These are phyloP conservation scores for Drosophila colorata DNA, from an alignment of 2,888 invertebrate species.

Conservation along the genomic window DNA sequence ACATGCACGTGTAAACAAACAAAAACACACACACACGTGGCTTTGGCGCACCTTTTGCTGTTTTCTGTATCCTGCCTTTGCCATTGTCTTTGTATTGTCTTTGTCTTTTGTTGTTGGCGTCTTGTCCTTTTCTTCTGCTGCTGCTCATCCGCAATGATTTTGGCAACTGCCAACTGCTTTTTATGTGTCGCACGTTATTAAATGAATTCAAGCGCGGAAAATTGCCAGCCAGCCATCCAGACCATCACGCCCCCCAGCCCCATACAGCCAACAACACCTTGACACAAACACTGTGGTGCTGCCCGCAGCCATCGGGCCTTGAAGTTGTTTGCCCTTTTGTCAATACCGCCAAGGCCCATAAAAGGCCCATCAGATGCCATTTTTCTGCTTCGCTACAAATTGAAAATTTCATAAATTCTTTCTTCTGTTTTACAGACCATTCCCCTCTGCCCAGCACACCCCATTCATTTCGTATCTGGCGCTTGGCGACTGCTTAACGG, in stretches of 20 bases:
- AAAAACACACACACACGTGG: conserved; percentile 10
- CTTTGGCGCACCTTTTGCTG: conserved; percentile 16
- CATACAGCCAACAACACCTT: conserved; percentile 36
- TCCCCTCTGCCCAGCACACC: not conserved
- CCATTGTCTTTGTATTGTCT: conserved; percentile 19
- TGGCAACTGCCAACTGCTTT: conserved; percentile 77
- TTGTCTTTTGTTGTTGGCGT: conserved; percentile 18
- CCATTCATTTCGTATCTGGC: conserved; percentile 16
- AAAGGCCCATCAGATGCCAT: conserved; percentile 57
- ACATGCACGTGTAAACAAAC: conserved; percentile 24
- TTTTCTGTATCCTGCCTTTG: conserved; percentile 6
- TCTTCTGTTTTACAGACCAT: conserved; percentile 20
- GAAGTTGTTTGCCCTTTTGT: conserved; percentile 56
- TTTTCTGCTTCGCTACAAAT: conserved; percentile 65
- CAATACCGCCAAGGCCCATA: conserved; percentile 46
- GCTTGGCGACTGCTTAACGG: conserved; percentile 45
- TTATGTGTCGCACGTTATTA: conserved; percentile 79
- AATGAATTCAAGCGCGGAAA: conserved; percentile 78
- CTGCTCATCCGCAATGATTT: conserved; percentile 64
- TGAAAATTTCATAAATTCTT: conserved; percentile 63
- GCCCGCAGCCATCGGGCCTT: conserved; percentile 50
- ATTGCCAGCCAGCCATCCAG: conserved; percentile 50
- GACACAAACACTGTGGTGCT: conserved; percentile 19
- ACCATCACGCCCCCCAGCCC: not conserved
- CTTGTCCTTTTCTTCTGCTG: conserved; percentile 7